A percentile compares a stretch with the other conserved stretches of the same genome.
Evolutionary conservation across 2,113 vertebrate genomes (phyloP).

Genomic region (Fulica atra): DNA sequence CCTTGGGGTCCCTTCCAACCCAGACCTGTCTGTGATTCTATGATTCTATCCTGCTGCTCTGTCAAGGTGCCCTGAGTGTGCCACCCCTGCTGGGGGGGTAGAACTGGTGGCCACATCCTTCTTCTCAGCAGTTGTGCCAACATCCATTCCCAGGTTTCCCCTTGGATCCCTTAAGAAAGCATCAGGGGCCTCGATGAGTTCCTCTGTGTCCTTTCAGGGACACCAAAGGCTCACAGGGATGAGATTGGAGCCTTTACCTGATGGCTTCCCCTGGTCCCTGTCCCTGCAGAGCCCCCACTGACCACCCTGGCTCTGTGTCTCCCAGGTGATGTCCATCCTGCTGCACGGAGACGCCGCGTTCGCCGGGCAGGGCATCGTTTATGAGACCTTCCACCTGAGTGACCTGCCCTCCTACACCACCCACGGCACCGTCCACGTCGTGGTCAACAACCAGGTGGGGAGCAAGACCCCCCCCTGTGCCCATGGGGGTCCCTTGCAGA

Average conservation of each 20-base stretch:
- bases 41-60: accelerated
- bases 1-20: too few species aligned
- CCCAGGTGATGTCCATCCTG: slow-evolving; percentile 93
- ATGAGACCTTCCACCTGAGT: slow-evolving; percentile 94
- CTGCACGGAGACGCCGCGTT: slow-evolving; percentile 94
- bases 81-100: not conserved
- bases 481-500: not conserved
- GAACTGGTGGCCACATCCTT: not conserved
- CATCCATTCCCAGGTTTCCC: too few species aligned
- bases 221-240: accelerated
- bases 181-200: accelerated
- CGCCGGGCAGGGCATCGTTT: slow-evolving; percentile 93
- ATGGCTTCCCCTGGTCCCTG: not conserved
- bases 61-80: accelerated
- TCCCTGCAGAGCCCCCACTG: not conserved
- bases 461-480: not conserved
- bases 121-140: accelerated
- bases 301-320: accelerated
- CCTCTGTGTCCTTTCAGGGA: not conserved
- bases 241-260: not conserved
- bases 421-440: slow-evolving; percentile 91
- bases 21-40: too few species aligned
- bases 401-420: slow-evolving; percentile 95
- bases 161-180: not conserved
- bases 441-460: slow-evolving; percentile 96